Base-by-base conservation (phyloP, 2,113 vertebrate genomes). In the Saccopteryx leptura region DNA sequence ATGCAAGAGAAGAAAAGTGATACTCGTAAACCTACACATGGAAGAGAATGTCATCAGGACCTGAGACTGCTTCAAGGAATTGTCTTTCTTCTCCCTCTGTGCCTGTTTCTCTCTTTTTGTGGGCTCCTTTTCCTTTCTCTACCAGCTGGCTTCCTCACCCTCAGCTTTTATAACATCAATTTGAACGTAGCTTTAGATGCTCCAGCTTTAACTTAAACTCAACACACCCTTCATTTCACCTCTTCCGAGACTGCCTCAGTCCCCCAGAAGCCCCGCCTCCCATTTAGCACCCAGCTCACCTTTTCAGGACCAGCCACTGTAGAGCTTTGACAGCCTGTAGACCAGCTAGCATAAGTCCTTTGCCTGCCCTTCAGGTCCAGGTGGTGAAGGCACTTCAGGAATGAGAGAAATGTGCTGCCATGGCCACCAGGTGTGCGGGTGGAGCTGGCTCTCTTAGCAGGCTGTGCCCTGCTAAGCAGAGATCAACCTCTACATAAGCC, bases 361-460 rank as follows among this genome's bases (percentile, higher is more conserved):
- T 80, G 26, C 28, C 54, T 90, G 48, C 19, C 65, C 9, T 4
- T 74, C 50, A 23, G 14, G 17, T 33, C 61, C 33, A 71, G 46
- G 14, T 50, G 9, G 1, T n/a, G 13, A 24, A 46, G 52, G 1
- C 5, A 26, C 13, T 54, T 26, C 24, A 74, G 33, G 80, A 86
- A 39, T 21, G 15, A 75, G 39, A 69, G 21, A 26, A 48, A 7
- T 2, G 1, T 28, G 50, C 7, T n/a, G 4, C 31, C 19, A 3
- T 0, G 4, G 39, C 11, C 33, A 15, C 48, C 72, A 3, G 19
- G 33, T 0, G 0, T 19, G 12, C 31, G 6, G 69, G 39, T 9
- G 15, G 9, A 3, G 17, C 66, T 5, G 4, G 15, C 8, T 76
- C 33, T 69, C 28, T 86, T 7, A 23, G 63, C 52, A 23, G 39